These are phyloP conservation scores for Cylindroiulus punctatus DNA, from an alignment of 2,888 invertebrate genomes.

Conservation along the genomic window DNA sequence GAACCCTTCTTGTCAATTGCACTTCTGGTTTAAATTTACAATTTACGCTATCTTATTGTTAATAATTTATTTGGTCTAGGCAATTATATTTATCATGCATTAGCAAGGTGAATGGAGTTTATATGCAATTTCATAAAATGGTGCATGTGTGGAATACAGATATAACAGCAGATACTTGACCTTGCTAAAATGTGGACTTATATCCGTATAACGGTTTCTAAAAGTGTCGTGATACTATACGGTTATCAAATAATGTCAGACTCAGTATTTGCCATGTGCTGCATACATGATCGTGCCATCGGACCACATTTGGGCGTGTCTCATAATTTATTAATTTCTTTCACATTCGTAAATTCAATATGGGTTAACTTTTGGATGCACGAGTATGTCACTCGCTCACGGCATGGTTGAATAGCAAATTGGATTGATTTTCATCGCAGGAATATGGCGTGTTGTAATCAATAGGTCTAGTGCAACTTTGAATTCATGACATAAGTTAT, in stretches of 20 bases:
- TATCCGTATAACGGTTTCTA: background rate
- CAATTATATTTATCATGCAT: too few relatives aligned
- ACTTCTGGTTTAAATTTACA: too few relatives aligned
- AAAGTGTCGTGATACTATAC: background rate
- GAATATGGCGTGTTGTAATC: background rate
- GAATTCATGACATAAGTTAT: background rate
- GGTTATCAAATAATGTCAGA: background rate
- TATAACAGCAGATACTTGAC: background rate
- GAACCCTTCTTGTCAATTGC: too few relatives aligned
- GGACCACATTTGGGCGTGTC: background rate
- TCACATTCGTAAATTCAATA: background rate
- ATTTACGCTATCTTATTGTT: too few relatives aligned
- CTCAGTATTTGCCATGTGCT: background rate
- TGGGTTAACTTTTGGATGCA: background rate
- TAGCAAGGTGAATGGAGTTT: too few relatives aligned
- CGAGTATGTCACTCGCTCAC: background rate
- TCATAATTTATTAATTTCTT: background rate
- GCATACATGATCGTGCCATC: background rate
- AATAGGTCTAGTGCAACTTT: background rate
- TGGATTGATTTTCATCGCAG: background rate
- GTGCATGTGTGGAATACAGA: too few relatives aligned
- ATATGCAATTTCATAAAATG: too few relatives aligned
- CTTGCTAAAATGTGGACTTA: background rate
- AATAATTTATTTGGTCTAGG: too few relatives aligned
- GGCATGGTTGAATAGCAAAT: background rate